These are phyloP conservation scores for Cisticola juncidis DNA, from an alignment of 2,113 vertebrate genomes.

Conservation along the genomic window DNA sequence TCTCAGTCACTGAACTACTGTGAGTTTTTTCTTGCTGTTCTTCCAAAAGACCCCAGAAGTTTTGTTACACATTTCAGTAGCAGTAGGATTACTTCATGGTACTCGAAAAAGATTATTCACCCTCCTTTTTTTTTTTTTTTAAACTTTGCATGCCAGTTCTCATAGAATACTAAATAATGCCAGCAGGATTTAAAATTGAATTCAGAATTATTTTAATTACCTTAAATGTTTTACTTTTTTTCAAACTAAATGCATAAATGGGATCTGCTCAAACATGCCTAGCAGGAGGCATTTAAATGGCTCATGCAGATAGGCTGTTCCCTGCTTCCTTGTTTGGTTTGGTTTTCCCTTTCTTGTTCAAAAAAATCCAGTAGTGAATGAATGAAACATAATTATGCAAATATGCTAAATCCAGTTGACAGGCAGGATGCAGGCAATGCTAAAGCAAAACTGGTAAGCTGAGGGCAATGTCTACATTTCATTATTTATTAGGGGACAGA, in stretches of 20 bases:
- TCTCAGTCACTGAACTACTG: neutral
- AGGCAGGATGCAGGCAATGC: neutral
- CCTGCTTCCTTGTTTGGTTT: conserved; percentile 29
- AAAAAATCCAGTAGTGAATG: conserved; percentile 24
- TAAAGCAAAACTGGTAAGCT: conserved; percentile 38
- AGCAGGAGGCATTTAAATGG: conserved; percentile 39
- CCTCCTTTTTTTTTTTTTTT: neutral
- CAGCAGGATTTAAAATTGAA: conserved; percentile 22
- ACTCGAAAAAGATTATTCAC: neutral
- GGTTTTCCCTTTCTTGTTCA: conserved; percentile 4
- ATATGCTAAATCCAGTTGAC: conserved; percentile 44
- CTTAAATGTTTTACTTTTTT: conserved; percentile 41
- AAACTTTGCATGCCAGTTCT: neutral
- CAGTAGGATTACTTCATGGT: neutral
- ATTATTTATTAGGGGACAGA: conserved; percentile 36
- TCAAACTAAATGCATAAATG: conserved; percentile 37
- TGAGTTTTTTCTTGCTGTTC: neutral
- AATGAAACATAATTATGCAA: conserved; percentile 49
- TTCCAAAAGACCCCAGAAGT: neutral
- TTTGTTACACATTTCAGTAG: neutral
- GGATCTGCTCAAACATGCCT: conserved; percentile 37
- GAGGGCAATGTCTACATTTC: conserved; percentile 51
- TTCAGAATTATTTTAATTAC: conserved; percentile 54
- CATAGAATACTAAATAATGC: conserved; percentile 12
- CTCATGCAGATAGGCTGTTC: conserved; percentile 13